A percentile compares a stretch with the other conserved stretches of the same genome.
These are phyloP conservation scores for Ferrisia virgata DNA, from an alignment of 2,888 invertebrate species.

Conservation along the genomic window DNA sequence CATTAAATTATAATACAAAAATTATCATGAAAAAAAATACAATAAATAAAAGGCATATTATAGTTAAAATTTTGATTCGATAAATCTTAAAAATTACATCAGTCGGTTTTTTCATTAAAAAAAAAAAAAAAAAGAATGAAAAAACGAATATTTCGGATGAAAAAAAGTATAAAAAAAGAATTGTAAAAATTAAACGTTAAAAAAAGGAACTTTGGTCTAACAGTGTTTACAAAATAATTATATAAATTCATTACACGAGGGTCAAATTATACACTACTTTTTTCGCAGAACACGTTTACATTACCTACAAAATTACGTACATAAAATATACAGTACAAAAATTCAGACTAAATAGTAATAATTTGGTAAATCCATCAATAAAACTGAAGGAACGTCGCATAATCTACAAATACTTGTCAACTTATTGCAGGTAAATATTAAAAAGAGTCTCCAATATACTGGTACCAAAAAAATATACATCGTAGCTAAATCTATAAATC, in stretches of 20 bases:
- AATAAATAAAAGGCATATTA: neutral
- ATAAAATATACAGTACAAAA: neutral
- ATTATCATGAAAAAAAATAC: neutral
- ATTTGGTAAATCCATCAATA: slow-evolving; percentile 33
- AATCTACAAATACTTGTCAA: neutral
- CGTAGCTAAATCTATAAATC: neutral
- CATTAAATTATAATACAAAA: slow-evolving; percentile 12
- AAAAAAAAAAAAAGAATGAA: neutral
- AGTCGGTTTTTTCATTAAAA: neutral
- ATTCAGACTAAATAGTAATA: neutral
- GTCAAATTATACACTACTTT: neutral
- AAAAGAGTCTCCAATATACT: neutral
- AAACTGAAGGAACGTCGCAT: slow-evolving; percentile 6
- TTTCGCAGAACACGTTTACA: neutral
- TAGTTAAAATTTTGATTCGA: slow-evolving; percentile 30
- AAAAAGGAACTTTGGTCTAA: slow-evolving; percentile 32
- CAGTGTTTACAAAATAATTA: neutral
- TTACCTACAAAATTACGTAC: neutral
- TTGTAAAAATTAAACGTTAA: neutral
- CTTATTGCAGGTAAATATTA: neutral
- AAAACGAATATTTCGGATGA: neutral
- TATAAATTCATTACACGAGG: neutral
- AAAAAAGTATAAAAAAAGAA: neutral
- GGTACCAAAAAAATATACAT: neutral
- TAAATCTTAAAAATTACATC: slow-evolving; percentile 7